Evolutionary conservation across 2,888 invertebrate genomes (phyloP).

Genomic region (Catocala nupta): DNA sequence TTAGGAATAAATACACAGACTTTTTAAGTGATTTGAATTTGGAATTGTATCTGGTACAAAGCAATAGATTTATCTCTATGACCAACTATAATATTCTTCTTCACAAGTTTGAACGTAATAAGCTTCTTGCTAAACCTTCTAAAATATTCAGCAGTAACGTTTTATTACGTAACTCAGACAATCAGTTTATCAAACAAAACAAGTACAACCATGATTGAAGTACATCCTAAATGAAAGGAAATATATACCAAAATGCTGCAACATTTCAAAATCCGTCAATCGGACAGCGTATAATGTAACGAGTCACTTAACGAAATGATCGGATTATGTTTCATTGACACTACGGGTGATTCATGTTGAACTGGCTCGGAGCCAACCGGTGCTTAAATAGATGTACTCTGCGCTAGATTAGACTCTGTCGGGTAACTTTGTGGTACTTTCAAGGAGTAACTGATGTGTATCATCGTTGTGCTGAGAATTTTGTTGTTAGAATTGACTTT

Average conservation of each 20-base stretch:
- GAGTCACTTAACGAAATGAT: slow-evolving; percentile 65
- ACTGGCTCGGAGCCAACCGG: slow-evolving; percentile 63
- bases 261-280: slow-evolving; percentile 50
- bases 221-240: slow-evolving; percentile 2
- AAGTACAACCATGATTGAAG: background rate
- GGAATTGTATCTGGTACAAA: no score
- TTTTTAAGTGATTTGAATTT: no score
- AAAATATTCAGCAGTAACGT: no score
- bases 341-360: slow-evolving; percentile 65
- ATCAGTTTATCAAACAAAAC: background rate
- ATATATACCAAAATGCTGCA: slow-evolving; percentile 31
- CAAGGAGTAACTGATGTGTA: slow-evolving; percentile 7
- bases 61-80: no score
- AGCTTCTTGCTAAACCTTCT: no score
- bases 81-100: no score
- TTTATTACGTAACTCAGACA: no score
- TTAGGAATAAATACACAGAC: no score
- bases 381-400: slow-evolving; percentile 52
- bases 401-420: slow-evolving; percentile 44
- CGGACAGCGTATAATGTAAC: slow-evolving; percentile 56
- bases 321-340: slow-evolving; percentile 73
- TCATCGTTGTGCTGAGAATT: background rate
- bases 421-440: slow-evolving; percentile 28
- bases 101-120: no score
- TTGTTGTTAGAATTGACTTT: no score